These are phyloP conservation scores for Radopholus similis DNA, from an alignment of 1,140 invertebrate genomes.

Conservation along the genomic window DNA sequence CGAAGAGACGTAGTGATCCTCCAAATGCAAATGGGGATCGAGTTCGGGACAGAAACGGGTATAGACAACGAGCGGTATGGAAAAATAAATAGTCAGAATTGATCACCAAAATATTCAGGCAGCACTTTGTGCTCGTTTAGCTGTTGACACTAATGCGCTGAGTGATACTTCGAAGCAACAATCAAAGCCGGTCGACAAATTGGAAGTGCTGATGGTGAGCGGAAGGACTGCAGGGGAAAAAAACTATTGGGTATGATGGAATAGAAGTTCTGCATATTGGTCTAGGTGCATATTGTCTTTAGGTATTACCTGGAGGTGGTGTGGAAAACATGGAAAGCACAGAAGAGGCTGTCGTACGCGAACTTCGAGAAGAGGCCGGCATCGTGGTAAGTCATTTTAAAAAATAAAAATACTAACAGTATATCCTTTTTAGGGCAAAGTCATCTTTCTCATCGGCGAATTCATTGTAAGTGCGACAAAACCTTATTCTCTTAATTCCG, in stretches of 20 bases:
- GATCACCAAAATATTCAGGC: background rate
- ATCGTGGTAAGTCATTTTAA: too few species aligned
- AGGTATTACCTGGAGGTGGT: slow-evolving; percentile 12
- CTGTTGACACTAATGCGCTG: background rate
- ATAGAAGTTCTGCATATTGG: too few species aligned
- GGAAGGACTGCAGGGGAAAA: slow-evolving; percentile 5
- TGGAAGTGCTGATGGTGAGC: slow-evolving; percentile 19
- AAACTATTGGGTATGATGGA: too few species aligned
- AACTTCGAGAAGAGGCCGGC: slow-evolving; percentile 15
- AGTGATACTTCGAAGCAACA: background rate
- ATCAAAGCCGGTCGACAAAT: slow-evolving; percentile 2
- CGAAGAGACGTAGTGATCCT: too few species aligned
- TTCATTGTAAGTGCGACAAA: slow-evolving; percentile 3
- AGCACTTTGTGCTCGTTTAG: slow-evolving; percentile 10
- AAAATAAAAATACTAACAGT: too few species aligned
- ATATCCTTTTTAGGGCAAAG: slow-evolving; percentile 11
- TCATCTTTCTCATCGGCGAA: slow-evolving; percentile 9
- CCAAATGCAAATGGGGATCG: slow-evolving; percentile 12
- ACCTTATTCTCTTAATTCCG: background rate
- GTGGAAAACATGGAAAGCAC: slow-evolving; percentile 20
- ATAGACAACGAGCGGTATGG: slow-evolving; percentile 8
- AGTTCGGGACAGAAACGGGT: slow-evolving; percentile 7
- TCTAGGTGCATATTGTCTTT: slow-evolving; percentile 1
- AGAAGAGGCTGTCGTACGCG: slow-evolving; percentile 13
- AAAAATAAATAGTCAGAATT: background rate